Evolutionary conservation across 2,113 vertebrate genomes (phyloP).

Genomic region (Bombycilla garrulus): DNA sequence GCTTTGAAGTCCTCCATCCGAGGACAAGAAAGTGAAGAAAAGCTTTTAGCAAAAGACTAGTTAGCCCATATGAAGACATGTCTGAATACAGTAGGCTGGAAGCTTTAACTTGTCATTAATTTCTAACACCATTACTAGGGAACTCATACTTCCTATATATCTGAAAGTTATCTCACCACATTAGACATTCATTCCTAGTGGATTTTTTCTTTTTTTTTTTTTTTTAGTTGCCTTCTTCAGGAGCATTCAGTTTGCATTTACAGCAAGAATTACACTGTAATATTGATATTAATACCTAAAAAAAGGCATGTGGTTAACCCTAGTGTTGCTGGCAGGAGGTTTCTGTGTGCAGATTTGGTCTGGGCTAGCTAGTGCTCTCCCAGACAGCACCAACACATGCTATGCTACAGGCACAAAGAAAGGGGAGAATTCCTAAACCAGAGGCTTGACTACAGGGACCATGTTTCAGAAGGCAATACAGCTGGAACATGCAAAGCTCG

Average conservation of each 20-base stretch:
- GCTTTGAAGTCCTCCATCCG: background rate
- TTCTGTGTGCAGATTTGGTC: background rate
- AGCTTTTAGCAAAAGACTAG: background rate
- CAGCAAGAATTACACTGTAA: background rate
- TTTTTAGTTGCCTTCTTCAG: background rate
- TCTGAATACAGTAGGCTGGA: background rate
- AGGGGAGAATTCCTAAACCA: background rate
- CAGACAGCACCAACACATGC: background rate
- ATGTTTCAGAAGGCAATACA: background rate
- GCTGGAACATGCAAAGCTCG: rapidly evolving
- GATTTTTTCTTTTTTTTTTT: background rate
- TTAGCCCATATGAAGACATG: background rate
- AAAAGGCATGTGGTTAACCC: background rate
- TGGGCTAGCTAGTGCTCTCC: background rate
- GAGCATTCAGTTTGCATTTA: background rate
- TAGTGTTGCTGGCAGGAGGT: background rate
- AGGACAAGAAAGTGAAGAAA: background rate
- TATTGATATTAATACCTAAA: background rate
- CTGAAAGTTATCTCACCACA: background rate
- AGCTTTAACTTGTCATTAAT: background rate
- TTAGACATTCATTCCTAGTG: background rate
- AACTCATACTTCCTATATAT: background rate
- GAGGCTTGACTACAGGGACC: background rate
- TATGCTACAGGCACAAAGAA: background rate
- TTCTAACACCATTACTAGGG: background rate